Evolutionary conservation across 53 echinoderm and acorn worm genomes (phyloP), one percentile per base, ranked within the genome.

Genomic region (Temnopleurus reevesii): DNA sequence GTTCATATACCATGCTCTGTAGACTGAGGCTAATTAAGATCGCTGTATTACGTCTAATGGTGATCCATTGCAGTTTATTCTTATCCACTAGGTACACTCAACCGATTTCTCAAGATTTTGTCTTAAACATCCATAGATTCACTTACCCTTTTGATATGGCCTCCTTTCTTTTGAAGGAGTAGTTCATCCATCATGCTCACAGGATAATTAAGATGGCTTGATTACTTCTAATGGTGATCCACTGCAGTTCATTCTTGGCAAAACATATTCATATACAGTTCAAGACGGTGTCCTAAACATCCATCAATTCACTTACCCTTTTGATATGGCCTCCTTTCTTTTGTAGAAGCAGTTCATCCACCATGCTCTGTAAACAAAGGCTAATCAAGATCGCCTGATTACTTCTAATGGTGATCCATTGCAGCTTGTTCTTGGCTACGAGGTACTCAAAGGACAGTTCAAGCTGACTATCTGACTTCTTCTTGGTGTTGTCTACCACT

Each of bases 371-470:
- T 19, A 99, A 77, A 59, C 94, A 93, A 7, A 99, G 92, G 47
- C 99, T 99, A 46, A 99, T 96, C 6, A 99, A 63, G 28, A 99
- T 99, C 6, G 99, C 99, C 89, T 99, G 94, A 38, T 77, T 64
- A 59, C 94, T 99, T 53, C 91, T 89, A 23, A 99, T 91, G n/a
- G 93, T 91, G 9, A 99, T 91, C 99, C 99, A 99, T 23, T 93
- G 92, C 58, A 99, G 93, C 29, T 94, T 96, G 59, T 93, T 91
- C 77, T 93, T 94, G 61, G 95, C 91, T 63, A 98, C 89, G 30
- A 98, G 91, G 85, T 98, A 98, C 49, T 98, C 98, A 90, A 98
- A 95, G 64, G 98, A 92, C 43, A 98, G 85, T 86, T 97, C 95
- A 17, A 97, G 76, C 31, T 94, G 64, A 15, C 71, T 76, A 53